Percentiles rank a stretch among this genome's conserved stretches.
Evolutionary conservation across 1,140 invertebrate species (phyloP).

Genomic region (Micrasema minimum): DNA sequence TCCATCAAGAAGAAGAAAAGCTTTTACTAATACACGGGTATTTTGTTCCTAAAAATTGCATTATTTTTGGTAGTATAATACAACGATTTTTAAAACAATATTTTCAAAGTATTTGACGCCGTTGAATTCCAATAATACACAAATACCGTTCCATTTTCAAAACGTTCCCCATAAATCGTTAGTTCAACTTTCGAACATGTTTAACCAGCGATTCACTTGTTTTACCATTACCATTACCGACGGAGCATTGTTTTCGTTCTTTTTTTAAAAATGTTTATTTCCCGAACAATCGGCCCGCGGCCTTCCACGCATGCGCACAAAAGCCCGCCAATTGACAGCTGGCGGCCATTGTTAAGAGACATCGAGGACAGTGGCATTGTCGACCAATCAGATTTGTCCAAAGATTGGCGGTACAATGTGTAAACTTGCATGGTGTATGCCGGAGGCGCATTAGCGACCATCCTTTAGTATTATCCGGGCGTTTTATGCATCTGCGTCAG

Average conservation of each 20-base stretch:
- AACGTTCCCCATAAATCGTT: conserved; percentile 6
- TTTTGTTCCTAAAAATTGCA: too few species aligned
- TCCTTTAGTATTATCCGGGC: too few species aligned
- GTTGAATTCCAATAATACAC: too few species aligned
- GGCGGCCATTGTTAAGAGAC: conserved; percentile 23
- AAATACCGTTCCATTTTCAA: too few species aligned
- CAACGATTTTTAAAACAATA: too few species aligned
- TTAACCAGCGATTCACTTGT: conserved; percentile 25
- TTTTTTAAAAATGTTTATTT: conserved; percentile 7
- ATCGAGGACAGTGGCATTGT: conserved; percentile 34
- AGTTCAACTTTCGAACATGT: conserved; percentile 13
- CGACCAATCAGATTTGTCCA: conserved; percentile 46
- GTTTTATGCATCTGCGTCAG: not conserved
- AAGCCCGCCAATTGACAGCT: conserved; percentile 37
- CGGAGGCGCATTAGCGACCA: too few species aligned
- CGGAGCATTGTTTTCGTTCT: conserved; percentile 25
- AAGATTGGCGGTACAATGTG: conserved; percentile 43
- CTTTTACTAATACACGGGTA: too few species aligned
- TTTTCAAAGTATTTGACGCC: too few species aligned
- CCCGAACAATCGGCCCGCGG: conserved; percentile 23
- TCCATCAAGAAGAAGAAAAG: too few species aligned
- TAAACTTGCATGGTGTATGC: conserved; percentile 13
- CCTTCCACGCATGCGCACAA: conserved; percentile 28
- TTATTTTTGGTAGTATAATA: too few species aligned
- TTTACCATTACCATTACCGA: conserved; percentile 28